A percentile compares a stretch with the other conserved stretches of the same genome.
Evolutionary conservation across 1,140 invertebrate species (phyloP).

Genomic region (Drosophila bocki): DNA sequence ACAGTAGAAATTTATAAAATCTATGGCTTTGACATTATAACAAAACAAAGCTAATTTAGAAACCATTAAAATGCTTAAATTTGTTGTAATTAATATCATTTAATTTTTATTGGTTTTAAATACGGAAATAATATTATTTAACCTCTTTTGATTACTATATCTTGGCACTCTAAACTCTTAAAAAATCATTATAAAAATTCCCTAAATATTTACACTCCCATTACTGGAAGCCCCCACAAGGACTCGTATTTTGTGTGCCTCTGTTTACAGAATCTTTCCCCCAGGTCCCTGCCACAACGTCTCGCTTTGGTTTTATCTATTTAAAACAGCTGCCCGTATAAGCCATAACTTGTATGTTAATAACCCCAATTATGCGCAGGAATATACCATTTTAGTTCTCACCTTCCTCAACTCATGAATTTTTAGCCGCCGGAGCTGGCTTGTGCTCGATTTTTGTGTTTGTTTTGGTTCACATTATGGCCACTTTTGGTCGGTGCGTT

Average conservation of each 20-base stretch:
- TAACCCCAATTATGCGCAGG: constrained; percentile 40
- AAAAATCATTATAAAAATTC: neutral
- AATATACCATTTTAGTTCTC: constrained; percentile 25
- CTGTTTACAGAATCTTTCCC: neutral
- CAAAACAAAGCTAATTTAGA: neutral
- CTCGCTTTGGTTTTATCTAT: constrained; percentile 24
- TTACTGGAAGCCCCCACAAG: neutral
- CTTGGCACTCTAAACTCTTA: neutral
- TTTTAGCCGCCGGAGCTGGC: constrained; percentile 12
- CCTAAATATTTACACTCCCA: neutral
- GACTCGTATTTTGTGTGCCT: neutral
- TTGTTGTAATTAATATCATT: neutral
- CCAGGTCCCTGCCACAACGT: neutral
- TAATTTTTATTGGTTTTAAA: neutral
- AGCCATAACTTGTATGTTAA: constrained; percentile 34
- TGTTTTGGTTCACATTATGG: constrained; percentile 45
- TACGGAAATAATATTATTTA: neutral
- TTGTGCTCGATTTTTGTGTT: constrained; percentile 23
- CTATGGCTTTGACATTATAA: neutral
- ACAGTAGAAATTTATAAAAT: neutral
- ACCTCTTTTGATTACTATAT: neutral
- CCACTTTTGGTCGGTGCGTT: constrained; percentile 70
- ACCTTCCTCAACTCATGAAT: constrained; percentile 27
- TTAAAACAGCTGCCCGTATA: constrained; percentile 26
- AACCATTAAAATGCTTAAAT: neutral